Evolutionary conservation across 2,113 vertebrate genomes (phyloP).

Genomic region (Chauna torquata): DNA sequence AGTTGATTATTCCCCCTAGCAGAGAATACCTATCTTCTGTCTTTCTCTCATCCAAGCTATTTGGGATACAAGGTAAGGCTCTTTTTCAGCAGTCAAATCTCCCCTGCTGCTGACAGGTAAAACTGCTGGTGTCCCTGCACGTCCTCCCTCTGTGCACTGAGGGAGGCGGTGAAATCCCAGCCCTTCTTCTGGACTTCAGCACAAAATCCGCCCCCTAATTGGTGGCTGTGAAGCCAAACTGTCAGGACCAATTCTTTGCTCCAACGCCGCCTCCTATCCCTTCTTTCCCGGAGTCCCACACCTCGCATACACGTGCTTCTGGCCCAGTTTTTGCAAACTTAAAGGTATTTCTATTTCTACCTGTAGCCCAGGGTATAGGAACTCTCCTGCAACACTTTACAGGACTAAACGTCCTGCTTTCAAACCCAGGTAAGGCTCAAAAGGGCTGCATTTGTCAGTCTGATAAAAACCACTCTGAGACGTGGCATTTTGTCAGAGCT

Average conservation of each 20-base stretch:
- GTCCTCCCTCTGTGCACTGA: background rate
- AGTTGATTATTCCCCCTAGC: background rate
- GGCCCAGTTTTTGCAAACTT: background rate
- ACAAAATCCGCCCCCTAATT: background rate
- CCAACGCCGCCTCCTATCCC: background rate
- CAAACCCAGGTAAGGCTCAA: background rate
- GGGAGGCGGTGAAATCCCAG: background rate
- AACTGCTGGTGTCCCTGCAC: background rate
- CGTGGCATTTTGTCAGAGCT: background rate
- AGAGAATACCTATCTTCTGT: background rate
- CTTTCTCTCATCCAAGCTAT: background rate
- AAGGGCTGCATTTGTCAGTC: background rate
- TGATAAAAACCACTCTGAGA: background rate
- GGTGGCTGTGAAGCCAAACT: background rate
- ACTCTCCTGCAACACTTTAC: background rate
- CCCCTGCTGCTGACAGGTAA: background rate
- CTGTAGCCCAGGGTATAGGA: background rate
- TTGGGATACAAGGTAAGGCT: background rate
- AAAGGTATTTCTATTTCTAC: background rate
- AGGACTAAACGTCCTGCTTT: background rate
- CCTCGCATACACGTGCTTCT: background rate
- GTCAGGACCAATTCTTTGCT: background rate
- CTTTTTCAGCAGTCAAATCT: background rate
- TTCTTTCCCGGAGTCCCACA: background rate
- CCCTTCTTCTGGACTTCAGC: background rate